Conservation (phyloP, 2,113 vertebrate species). For the Dermatemys mawii region DNA sequence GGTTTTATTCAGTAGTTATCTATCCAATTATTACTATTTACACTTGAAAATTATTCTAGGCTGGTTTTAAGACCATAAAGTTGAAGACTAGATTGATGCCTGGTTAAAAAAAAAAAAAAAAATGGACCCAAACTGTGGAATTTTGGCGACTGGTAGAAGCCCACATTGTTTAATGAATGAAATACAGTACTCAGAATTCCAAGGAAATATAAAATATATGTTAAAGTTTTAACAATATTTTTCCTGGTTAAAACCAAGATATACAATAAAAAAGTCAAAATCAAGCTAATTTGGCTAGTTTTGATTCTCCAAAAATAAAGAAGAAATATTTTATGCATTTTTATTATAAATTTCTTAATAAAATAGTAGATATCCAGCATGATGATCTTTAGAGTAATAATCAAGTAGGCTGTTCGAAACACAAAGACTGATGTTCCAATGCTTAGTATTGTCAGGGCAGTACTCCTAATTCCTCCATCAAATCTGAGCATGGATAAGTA, state of each 20-base stretch:
- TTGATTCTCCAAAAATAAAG: background rate
- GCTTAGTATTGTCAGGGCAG: background rate
- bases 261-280: background rate
- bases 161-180: background rate
- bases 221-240: background rate
- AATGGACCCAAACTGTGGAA: background rate
- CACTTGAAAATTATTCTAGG: background rate
- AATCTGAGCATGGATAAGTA: background rate
- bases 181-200: background rate
- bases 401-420: background rate
- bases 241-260: background rate
- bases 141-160: background rate
- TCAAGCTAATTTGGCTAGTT: background rate
- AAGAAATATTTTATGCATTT: conserved; percentile 1
- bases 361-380: rapidly evolving
- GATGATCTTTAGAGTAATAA: background rate
- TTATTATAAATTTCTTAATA: background rate
- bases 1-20: background rate
- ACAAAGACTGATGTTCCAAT: background rate
- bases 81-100: background rate
- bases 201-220: background rate
- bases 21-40: background rate
- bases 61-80: background rate
- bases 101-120: background rate
- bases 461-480: background rate